Conservation (phyloP, 2,113 vertebrate species). For the Notarius lentiginosus region DNA sequence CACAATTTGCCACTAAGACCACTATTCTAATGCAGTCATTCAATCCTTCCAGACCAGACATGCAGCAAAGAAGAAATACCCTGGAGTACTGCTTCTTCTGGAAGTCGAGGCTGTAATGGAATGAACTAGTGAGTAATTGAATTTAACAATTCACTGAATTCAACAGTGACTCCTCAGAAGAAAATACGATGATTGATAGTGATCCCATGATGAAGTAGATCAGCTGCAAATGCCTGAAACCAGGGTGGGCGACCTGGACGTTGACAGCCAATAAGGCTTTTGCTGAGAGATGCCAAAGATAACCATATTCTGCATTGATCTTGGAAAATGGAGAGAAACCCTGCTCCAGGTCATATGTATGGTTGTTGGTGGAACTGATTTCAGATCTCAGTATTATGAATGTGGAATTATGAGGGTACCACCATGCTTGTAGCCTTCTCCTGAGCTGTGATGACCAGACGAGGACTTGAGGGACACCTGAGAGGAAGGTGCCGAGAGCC, state of each 20-base stretch:
- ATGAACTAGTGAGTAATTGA: neutral
- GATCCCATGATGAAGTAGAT: neutral
- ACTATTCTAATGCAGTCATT: too few species aligned
- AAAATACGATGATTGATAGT: neutral
- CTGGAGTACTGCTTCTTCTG: neutral
- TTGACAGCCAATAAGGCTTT: neutral
- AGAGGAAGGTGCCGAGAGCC: neutral
- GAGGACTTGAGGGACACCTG: neutral
- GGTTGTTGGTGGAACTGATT: neutral
- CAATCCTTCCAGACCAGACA: neutral
- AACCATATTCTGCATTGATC: neutral
- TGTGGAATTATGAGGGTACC: neutral
- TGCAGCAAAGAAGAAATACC: too few species aligned
- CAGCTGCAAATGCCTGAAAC: neutral
- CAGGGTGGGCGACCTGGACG: neutral
- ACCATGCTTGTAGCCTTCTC: neutral
- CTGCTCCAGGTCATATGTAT: neutral
- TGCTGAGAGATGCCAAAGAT: neutral
- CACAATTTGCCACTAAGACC: neutral
- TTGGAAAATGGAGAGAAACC: neutral
- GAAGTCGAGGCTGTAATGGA: neutral
- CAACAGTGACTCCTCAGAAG: neutral
- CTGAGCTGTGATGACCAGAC: neutral
- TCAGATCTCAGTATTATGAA: neutral
- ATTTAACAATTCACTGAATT: neutral